These are phyloP conservation scores for Nymphalis io DNA, from an alignment of 1,140 invertebrate species.

Conservation along the genomic window DNA sequence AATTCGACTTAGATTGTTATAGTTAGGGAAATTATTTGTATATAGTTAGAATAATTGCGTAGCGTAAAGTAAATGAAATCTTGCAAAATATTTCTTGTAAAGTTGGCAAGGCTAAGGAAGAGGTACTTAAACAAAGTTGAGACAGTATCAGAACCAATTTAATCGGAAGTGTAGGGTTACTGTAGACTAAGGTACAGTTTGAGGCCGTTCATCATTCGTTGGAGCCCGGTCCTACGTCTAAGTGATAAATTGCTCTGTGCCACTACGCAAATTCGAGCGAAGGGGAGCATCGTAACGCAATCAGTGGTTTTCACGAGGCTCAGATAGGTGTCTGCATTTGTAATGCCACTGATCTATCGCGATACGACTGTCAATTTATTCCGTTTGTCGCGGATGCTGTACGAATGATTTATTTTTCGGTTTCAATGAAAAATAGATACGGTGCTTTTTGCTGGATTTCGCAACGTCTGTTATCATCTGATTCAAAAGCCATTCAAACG, in stretches of 20 bases:
- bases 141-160: constrained; percentile 34
- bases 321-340: constrained; percentile 67
- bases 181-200: constrained; percentile 46
- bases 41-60: too few relatives aligned
- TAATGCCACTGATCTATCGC: constrained; percentile 39
- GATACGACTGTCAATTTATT: constrained; percentile 39
- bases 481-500: constrained; percentile 33
- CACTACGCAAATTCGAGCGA: constrained; percentile 72
- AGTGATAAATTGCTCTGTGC: constrained; percentile 73
- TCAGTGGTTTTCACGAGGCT: constrained; percentile 67
- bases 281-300: constrained; percentile 65
- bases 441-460: constrained; percentile 21
- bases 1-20: neutral
- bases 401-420: constrained; percentile 40
- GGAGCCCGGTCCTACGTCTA: constrained; percentile 67
- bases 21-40: neutral
- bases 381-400: constrained; percentile 34
- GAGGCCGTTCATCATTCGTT: constrained; percentile 59
- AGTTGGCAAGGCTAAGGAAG: constrained; percentile 2
- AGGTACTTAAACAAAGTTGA: constrained; percentile 33
- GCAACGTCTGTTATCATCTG: constrained; percentile 31
- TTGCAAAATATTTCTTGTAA: constrained; percentile 14
- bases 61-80: constrained; percentile 2
- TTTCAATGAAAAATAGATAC: constrained; percentile 40
- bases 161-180: constrained; percentile 48